Percentiles rank a stretch among this genome's conserved stretches.
Evolutionary conservation across 2,113 vertebrate genomes (phyloP).

Genomic region (Stegastes partitus): DNA sequence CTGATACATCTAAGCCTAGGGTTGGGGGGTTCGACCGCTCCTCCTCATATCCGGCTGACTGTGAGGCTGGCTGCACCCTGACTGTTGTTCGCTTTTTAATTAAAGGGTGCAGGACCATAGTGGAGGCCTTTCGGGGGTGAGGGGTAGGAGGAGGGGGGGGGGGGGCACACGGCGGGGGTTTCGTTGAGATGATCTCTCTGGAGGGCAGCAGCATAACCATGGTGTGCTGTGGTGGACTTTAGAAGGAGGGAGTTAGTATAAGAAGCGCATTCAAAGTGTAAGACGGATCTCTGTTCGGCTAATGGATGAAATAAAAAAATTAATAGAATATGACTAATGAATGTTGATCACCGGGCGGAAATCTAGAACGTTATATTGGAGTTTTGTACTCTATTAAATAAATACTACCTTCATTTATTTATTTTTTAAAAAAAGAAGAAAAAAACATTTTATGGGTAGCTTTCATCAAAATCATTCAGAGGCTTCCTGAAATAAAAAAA

Average conservation of each 20-base stretch:
- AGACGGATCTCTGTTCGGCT: not conserved
- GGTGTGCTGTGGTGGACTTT: constrained; percentile 15
- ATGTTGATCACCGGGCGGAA: not conserved
- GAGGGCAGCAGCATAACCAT: constrained; percentile 45
- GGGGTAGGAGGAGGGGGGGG: constrained; percentile 8
- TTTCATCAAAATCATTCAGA: not conserved
- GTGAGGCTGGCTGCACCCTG: constrained; percentile 77
- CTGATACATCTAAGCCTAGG: constrained; percentile 81
- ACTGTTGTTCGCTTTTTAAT: constrained; percentile 81
- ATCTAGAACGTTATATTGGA: not conserved
- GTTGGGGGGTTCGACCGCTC: constrained; percentile 74
- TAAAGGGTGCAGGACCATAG: constrained; percentile 77
- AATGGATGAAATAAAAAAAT: constrained; percentile 7
- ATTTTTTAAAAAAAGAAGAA: not conserved
- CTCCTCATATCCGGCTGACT: constrained; percentile 83
- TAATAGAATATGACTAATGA: not conserved
- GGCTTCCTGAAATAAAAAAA: too few relatives aligned
- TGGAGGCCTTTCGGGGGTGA: constrained; percentile 48
- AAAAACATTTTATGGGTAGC: not conserved
- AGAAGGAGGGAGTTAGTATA: constrained; percentile 37
- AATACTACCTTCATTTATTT: too few relatives aligned
- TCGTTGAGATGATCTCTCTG: constrained; percentile 54
- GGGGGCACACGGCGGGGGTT: constrained; percentile 42
- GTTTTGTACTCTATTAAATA: not conserved
- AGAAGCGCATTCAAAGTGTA: constrained; percentile 5